Conservation (phyloP, 2,888 invertebrate genomes). For the Athrips mouffetella region DNA sequence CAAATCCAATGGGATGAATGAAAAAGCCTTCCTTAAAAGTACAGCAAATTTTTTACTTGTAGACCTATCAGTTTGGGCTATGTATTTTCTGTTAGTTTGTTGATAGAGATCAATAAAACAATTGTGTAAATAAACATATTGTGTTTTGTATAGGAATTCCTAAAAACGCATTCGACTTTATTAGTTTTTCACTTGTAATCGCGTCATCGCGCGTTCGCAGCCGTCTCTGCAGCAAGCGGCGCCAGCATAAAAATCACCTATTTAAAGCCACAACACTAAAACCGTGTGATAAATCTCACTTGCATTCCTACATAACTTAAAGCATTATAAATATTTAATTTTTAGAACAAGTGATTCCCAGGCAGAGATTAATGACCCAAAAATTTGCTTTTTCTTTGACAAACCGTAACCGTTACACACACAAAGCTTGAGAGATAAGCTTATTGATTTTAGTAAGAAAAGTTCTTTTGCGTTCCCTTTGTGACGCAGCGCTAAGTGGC, state of each 20-base stretch:
- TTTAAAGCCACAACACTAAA: conserved; percentile 27
- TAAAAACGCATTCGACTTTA: no score
- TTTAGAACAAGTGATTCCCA: conserved; percentile 32
- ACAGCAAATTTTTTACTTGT: no score
- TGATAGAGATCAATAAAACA: no score
- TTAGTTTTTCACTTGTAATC: conserved; percentile 14
- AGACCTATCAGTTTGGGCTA: no score
- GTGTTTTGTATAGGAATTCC: no score
- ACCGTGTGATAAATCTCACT: conserved; percentile 35
- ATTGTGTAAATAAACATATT: no score
- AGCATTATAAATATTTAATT: conserved; percentile 35
- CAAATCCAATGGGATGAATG: no score
- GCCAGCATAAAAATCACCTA: conserved; percentile 27
- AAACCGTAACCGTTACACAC: conserved; percentile 51
- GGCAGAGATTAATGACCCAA: conserved; percentile 51
- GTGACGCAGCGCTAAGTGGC: conserved; percentile 64
- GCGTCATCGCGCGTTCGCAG: conserved; percentile 14
- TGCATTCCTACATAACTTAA: conserved; percentile 39
- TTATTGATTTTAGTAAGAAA: conserved; percentile 65
- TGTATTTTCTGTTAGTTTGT: no score
- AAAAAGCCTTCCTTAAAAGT: no score
- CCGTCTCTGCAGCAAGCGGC: conserved; percentile 13
- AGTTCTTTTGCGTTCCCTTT: conserved; percentile 49
- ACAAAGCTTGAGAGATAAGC: conserved; percentile 56
- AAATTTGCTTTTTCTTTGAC: conserved; percentile 41